Conservation (phyloP, 2,797 vertebrate genomes). For the Phrynocephalus guinanensis region DNA sequence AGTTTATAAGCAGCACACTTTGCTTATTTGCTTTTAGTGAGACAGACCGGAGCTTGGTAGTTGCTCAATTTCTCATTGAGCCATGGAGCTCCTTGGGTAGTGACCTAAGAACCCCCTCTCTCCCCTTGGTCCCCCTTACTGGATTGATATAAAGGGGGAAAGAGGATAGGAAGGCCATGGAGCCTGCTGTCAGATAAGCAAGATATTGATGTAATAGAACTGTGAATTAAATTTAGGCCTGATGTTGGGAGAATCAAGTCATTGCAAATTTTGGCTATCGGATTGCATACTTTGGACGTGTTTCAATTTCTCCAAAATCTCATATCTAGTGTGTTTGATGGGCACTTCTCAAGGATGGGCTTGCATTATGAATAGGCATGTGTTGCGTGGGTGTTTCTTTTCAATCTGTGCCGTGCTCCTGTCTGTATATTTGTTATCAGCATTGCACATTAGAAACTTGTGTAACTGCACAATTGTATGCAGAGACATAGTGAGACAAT, state of each 20-base stretch:
- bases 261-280: not conserved
- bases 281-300: not conserved
- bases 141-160: not conserved
- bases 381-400: conserved; percentile 13
- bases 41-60: too few species aligned
- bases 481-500: not conserved
- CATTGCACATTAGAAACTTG: conserved; percentile 3
- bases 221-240: not conserved
- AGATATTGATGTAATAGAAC: not conserved
- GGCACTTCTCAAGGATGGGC: not conserved
- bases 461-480: not conserved
- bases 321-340: not conserved
- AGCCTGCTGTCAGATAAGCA: not conserved
- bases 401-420: not conserved
- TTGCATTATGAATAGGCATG: not conserved
- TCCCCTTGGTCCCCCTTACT: not conserved
- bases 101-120: not conserved
- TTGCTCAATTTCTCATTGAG: not conserved
- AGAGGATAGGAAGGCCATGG: not conserved
- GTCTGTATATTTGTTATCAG: not conserved
- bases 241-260: not conserved
- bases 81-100: not conserved
- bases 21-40: too few species aligned
- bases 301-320: not conserved
- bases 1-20: too few species aligned